These are phyloP conservation scores for Semaprochilodus insignis DNA, from an alignment of 2,797 vertebrate species.

Conservation along the genomic window DNA sequence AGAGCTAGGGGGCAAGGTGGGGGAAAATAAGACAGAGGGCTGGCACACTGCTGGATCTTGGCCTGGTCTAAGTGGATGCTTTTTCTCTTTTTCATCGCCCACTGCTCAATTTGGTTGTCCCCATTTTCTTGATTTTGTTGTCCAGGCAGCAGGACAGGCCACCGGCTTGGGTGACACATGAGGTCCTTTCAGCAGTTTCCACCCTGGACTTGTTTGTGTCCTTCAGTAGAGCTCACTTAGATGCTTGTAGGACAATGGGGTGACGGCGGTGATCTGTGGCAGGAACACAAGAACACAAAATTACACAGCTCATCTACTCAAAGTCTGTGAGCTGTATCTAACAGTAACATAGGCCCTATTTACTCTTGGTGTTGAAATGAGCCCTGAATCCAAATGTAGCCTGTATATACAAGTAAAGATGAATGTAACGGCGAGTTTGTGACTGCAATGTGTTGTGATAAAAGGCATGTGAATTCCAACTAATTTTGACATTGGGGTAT, in stretches of 20 bases:
- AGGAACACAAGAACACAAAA: conserved; percentile 49
- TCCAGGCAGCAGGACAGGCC: conserved; percentile 58
- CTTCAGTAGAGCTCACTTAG: conserved; percentile 70
- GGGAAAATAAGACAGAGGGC: conserved; percentile 28
- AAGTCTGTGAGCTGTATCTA: background rate
- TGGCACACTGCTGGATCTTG: conserved; percentile 51
- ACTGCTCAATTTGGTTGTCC: conserved; percentile 21
- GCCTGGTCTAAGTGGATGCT: conserved; percentile 33
- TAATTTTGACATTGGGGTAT: no score
- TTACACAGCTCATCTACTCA: background rate
- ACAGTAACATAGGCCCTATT: no score
- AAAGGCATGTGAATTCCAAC: no score
- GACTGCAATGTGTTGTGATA: no score
- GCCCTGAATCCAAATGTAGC: no score
- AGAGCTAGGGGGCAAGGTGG: conserved; percentile 8
- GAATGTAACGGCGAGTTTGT: no score
- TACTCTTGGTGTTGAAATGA: no score
- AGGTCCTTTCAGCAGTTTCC: conserved; percentile 55
- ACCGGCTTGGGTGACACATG: conserved; percentile 38
- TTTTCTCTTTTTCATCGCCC: conserved; percentile 8
- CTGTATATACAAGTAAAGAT: no score
- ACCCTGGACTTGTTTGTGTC: conserved; percentile 33
- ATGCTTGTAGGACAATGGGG: conserved; percentile 79
- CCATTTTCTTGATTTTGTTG: conserved; percentile 34
- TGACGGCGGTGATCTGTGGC: conserved; percentile 72